A percentile compares a stretch with the other conserved stretches of the same genome.
phyloP scores from a whole-genome alignment of 2,797 vertebrate genomes.

The Danio tinwini region DNA sequence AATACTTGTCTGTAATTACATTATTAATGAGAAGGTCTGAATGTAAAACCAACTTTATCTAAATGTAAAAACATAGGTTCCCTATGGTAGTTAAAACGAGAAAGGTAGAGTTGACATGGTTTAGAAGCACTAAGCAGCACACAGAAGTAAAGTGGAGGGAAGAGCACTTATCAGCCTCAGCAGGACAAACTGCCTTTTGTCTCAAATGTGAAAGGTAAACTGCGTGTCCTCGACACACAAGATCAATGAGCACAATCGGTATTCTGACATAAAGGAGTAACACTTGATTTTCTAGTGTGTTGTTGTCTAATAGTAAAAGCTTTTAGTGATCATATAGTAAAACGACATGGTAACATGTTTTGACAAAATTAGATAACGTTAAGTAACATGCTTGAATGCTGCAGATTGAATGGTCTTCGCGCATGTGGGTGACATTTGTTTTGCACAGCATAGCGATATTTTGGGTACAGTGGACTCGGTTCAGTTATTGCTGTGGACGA shows the following conservation, averaged over 20 bases:
- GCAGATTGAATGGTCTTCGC: neutral
- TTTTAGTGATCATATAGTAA: neutral
- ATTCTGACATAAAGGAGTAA: neutral
- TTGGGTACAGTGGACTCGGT: neutral
- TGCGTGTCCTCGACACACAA: neutral
- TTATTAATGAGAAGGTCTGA: no score
- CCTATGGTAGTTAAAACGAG: neutral
- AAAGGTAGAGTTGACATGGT: neutral
- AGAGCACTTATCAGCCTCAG: constrained; percentile 37
- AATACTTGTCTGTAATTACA: no score
- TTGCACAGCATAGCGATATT: constrained; percentile 11
- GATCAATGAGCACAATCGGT: neutral
- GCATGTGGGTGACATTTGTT: constrained; percentile 44
- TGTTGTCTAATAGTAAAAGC: neutral
- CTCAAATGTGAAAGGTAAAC: constrained; percentile 57
- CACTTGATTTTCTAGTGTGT: neutral
- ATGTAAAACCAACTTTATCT: no score
- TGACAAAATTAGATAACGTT: neutral
- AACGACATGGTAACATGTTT: neutral
- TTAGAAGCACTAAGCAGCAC: constrained; percentile 5
- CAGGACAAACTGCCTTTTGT: constrained; percentile 59
- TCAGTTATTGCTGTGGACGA: neutral
- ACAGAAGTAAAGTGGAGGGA: constrained; percentile 33
- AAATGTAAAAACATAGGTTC: neutral
- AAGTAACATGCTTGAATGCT: neutral